These are phyloP conservation scores for Muricea muricata DNA, from an alignment of 92 coral and sea anemone species.

Conservation along the genomic window DNA sequence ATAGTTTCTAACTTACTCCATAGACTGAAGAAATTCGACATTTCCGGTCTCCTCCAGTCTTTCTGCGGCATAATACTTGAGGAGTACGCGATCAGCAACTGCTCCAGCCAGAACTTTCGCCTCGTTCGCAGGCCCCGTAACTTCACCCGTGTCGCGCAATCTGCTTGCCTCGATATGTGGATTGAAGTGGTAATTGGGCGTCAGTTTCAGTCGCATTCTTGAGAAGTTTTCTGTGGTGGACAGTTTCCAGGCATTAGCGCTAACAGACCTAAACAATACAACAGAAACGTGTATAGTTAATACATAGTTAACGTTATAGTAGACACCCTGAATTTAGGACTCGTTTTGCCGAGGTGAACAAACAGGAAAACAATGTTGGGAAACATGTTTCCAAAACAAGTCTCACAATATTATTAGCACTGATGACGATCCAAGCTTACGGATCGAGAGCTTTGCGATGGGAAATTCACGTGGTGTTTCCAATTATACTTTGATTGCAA, in stretches of 20 bases:
- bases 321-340: too few relatives aligned
- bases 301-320: too few relatives aligned
- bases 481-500: too few relatives aligned
- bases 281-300: too few relatives aligned
- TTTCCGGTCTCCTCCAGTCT: constrained; percentile 74
- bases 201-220: constrained; percentile 94
- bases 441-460: too few relatives aligned
- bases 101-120: constrained; percentile 65
- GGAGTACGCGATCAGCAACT: constrained; percentile 83
- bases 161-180: constrained; percentile 90
- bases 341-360: too few relatives aligned
- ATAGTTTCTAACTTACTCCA: constrained; percentile 16
- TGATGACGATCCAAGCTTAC: too few relatives aligned
- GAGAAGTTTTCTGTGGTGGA: constrained; percentile 89
- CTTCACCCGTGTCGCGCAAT: constrained; percentile 73
- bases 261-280: constrained; percentile 67
- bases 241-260: constrained; percentile 83
- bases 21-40: constrained; percentile 42
- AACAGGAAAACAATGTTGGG: too few relatives aligned
- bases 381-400: too few relatives aligned
- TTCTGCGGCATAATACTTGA: constrained; percentile 75
- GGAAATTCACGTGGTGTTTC: too few relatives aligned
- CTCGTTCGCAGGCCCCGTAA: constrained; percentile 38
- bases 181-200: constrained; percentile 82
- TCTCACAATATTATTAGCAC: too few relatives aligned